phyloP scores from a whole-genome alignment of 2,888 invertebrate genomes.

The Macroteleia sp. region DNA sequence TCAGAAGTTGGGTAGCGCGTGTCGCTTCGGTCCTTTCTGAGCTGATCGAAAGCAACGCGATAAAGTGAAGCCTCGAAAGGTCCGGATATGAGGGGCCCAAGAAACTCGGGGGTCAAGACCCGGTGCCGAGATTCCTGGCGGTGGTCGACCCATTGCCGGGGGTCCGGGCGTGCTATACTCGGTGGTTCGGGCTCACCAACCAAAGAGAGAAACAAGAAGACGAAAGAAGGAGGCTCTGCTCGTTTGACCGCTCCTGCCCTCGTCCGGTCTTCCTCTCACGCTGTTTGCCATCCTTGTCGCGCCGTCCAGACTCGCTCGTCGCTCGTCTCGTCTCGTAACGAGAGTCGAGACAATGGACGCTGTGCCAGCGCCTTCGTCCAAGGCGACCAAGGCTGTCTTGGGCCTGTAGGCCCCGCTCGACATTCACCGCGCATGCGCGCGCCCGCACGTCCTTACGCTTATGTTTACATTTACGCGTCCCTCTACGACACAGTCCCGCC shows the following conservation, averaged over 20 bases:
- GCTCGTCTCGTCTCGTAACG: slow-evolving; percentile 66
- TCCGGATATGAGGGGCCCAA: slow-evolving; percentile 29
- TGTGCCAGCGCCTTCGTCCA: slow-evolving; percentile 79
- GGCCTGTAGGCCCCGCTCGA: slow-evolving; percentile 64
- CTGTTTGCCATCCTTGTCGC: slow-evolving; percentile 28
- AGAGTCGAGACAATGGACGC: slow-evolving; percentile 80
- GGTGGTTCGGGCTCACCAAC: slow-evolving; percentile 38
- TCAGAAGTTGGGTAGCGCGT: slow-evolving; percentile 38
- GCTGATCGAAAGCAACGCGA: slow-evolving; percentile 28
- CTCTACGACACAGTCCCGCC: slow-evolving; percentile 32
- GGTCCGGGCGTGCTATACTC: slow-evolving; percentile 49
- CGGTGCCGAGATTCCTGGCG: slow-evolving; percentile 57
- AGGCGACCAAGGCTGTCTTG: slow-evolving; percentile 80
- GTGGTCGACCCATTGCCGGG: slow-evolving; percentile 49
- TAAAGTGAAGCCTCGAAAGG: slow-evolving; percentile 15
- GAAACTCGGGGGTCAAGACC: slow-evolving; percentile 51
- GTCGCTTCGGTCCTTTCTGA: slow-evolving; percentile 15
- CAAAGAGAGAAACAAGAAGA: slow-evolving; percentile 48
- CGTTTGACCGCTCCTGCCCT: slow-evolving; percentile 61
- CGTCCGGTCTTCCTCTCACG: slow-evolving; percentile 25
- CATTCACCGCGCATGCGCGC: slow-evolving; percentile 56
- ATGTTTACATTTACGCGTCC: slow-evolving; percentile 51
- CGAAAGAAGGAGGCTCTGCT: slow-evolving; percentile 34
- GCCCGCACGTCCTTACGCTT: slow-evolving; percentile 35
- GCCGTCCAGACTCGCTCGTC: slow-evolving; percentile 56